Conservation (phyloP, 2,888 invertebrate genomes). For the Hypomecis punctinalis region DNA sequence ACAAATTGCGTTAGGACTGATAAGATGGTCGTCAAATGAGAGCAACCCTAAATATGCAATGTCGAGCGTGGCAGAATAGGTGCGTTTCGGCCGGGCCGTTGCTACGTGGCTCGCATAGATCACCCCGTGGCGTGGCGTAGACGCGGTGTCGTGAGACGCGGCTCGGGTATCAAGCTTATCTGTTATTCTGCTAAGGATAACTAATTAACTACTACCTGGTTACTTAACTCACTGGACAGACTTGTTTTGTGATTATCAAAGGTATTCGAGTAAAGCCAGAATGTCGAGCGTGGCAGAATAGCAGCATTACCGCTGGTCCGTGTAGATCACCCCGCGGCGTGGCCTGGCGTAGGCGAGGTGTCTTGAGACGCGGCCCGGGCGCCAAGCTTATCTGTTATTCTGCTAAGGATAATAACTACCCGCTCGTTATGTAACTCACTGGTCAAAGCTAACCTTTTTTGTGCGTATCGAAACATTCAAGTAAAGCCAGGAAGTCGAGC, state of each 20-base stretch:
- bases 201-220: too few relatives aligned
- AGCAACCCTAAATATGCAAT: too few relatives aligned
- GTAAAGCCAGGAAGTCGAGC: background rate
- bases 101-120: too few relatives aligned
- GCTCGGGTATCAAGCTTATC: constrained; percentile 34
- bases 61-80: background rate
- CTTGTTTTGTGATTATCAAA: too few relatives aligned
- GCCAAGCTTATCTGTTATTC: constrained; percentile 25
- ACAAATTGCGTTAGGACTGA: too few relatives aligned
- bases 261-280: background rate
- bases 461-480: too few relatives aligned
- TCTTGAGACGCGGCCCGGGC: constrained; percentile 43
- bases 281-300: background rate
- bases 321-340: constrained; percentile 14
- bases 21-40: too few relatives aligned
- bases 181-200: constrained; percentile 11
- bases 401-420: constrained; percentile 16
- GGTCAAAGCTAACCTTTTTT: background rate
- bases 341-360: constrained; percentile 39
- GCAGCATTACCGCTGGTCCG: background rate
- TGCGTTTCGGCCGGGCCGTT: background rate
- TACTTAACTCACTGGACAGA: constrained; percentile 4
- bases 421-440: constrained; percentile 6
- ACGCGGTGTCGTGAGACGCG: constrained; percentile 44
- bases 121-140: constrained; percentile 32